These are phyloP conservation scores for Frankliniella intonsa DNA, from an alignment of 2,888 invertebrate species.

Conservation along the genomic window DNA sequence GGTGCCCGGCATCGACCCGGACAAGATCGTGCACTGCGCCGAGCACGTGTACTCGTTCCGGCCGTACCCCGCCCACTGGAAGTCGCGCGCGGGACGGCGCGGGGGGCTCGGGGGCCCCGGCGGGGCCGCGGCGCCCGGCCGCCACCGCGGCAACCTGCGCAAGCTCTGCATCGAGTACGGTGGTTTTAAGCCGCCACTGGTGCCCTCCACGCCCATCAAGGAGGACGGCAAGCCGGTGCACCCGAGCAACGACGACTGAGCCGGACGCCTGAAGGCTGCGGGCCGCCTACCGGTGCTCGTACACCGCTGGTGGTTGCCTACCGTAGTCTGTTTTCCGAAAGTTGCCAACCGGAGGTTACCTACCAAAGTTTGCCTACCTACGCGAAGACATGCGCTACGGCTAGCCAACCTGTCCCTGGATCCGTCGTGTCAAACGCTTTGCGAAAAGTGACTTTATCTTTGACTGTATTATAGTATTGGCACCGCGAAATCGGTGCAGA, in stretches of 20 bases:
- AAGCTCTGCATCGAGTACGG: constrained; percentile 67
- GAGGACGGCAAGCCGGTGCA: constrained; percentile 48
- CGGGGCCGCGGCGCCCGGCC: constrained; percentile 31
- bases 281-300: too few species aligned
- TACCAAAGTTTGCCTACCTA: too few species aligned
- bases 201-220: constrained; percentile 75
- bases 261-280: too few species aligned
- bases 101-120: constrained; percentile 31
- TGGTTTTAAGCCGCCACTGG: constrained; percentile 74
- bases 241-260: neutral
- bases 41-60: constrained; percentile 21
- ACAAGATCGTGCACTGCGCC: constrained; percentile 19
- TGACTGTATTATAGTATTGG: too few species aligned
- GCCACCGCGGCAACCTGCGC: constrained; percentile 35
- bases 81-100: neutral
- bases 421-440: too few species aligned
- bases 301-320: too few species aligned
- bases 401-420: too few species aligned
- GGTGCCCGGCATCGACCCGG: constrained; percentile 16
- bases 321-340: too few species aligned
- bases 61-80: constrained; percentile 25
- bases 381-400: too few species aligned
- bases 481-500: too few species aligned
- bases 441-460: too few species aligned
- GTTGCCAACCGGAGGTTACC: too few species aligned